Percentiles rank a stretch among this genome's conserved stretches.
These are phyloP conservation scores for Drosophila serrata DNA, from an alignment of 1,140 invertebrate species.

Conservation along the genomic window DNA sequence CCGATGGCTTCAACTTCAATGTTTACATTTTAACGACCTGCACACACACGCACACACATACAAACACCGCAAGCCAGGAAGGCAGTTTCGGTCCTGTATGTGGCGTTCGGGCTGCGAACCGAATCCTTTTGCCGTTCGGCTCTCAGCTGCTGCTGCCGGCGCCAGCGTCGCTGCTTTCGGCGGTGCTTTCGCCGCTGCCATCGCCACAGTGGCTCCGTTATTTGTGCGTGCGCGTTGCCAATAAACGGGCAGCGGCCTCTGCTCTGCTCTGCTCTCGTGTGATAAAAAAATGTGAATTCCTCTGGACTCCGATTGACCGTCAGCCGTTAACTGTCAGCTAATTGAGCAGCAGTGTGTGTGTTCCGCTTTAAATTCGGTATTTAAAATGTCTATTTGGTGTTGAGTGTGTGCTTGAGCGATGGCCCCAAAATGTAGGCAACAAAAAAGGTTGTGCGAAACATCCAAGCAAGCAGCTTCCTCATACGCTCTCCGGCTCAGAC, in stretches of 20 bases:
- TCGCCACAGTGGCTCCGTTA: constrained; percentile 55
- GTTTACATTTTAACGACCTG: constrained; percentile 56
- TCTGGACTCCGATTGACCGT: constrained; percentile 20
- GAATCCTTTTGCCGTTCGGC: constrained; percentile 1
- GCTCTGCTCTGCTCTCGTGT: constrained; percentile 65
- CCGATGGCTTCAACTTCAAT: constrained; percentile 26
- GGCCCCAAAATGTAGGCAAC: constrained; percentile 61
- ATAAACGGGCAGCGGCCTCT: constrained; percentile 74
- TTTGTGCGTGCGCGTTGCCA: constrained; percentile 80
- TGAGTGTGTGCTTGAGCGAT: constrained; percentile 13
- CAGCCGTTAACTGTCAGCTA: constrained; percentile 4
- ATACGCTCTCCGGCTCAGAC: constrained; percentile 4
- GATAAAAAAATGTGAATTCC: constrained; percentile 57
- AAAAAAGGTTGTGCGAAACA: constrained; percentile 29
- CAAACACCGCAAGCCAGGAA: neutral
- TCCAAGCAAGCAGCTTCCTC: constrained; percentile 32
- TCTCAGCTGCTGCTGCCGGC: constrained; percentile 37
- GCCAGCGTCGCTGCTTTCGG: constrained; percentile 29
- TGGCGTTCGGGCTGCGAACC: neutral
- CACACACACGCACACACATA: neutral
- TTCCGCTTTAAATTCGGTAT: constrained; percentile 14
- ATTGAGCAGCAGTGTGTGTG: constrained; percentile 24
- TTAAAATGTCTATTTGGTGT: neutral
- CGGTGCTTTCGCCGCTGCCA: constrained; percentile 38
- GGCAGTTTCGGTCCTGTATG: constrained; percentile 2